Conservation (phyloP, 2,113 vertebrate genomes). For the Triplophysa rosa region DNA sequence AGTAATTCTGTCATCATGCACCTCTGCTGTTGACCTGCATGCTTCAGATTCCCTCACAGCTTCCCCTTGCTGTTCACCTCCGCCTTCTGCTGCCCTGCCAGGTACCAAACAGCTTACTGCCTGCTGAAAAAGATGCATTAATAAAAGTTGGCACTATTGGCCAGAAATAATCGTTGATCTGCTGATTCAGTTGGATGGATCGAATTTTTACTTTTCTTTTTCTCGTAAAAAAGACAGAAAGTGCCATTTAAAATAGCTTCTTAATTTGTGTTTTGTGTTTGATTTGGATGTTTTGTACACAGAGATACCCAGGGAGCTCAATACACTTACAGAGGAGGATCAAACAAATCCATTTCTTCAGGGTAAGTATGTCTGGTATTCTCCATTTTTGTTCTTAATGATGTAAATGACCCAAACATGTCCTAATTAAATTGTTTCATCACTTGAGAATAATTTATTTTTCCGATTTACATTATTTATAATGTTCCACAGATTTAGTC, state of each 20-base stretch:
- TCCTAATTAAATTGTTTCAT: too few relatives aligned
- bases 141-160: too few relatives aligned
- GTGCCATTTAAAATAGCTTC: too few relatives aligned
- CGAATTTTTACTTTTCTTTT: too few relatives aligned
- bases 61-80: conserved; percentile 10
- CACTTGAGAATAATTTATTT: background rate
- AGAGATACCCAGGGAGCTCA: conserved; percentile 54
- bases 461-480: conserved; percentile 2
- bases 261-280: background rate
- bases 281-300: background rate
- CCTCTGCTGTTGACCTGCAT: conserved; percentile 37
- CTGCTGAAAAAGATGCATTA: background rate
- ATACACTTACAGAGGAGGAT: conserved; percentile 52
- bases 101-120: conserved; percentile 57
- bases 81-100: conserved; percentile 50
- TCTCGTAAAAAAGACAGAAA: too few relatives aligned
- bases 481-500: conserved; percentile 13
- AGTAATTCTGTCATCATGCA: background rate
- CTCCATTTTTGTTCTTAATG: background rate
- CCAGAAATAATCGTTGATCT: too few relatives aligned
- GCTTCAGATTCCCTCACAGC: conserved; percentile 31
- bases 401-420: background rate
- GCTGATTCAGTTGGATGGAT: too few relatives aligned
- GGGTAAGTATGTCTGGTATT: conserved; percentile 22
- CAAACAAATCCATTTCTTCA: conserved; percentile 16